Conservation (phyloP, 2,888 invertebrate genomes). For the Nematopogon swammerdamellus region DNA sequence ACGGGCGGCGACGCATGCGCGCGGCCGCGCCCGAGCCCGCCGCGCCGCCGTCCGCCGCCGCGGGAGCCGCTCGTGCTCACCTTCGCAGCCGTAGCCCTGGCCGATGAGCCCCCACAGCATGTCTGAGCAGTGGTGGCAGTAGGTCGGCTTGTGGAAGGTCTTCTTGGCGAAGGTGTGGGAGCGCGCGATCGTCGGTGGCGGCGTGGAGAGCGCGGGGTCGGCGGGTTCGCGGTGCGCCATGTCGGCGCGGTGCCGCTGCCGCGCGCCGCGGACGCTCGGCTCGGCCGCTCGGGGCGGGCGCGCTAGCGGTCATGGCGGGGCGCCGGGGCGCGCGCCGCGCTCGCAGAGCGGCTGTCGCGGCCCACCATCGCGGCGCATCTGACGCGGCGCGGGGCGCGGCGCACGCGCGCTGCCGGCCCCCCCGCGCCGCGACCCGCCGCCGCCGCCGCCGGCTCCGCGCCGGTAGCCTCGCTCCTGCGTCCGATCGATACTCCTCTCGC, state of each 20-base stretch:
- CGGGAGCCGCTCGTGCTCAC: conserved; percentile 56
- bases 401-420: too few relatives aligned
- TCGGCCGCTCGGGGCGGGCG: conserved; percentile 49
- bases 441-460: conserved; percentile 19
- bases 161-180: conserved; percentile 98
- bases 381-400: conserved; percentile 27
- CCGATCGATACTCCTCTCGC: conserved; percentile 4
- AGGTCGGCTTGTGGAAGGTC: conserved; percentile 99
- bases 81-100: conserved; percentile 99
- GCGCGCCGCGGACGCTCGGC: conserved; percentile 4
- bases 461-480: conserved; percentile 17
- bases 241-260: conserved; percentile 10
- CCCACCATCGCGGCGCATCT: conserved; percentile 56
- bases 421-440: conserved; percentile 23
- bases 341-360: conserved; percentile 57
- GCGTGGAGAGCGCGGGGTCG: conserved; percentile 10
- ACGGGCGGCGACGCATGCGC: conserved; percentile 45
- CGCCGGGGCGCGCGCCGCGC: conserved; percentile 58
- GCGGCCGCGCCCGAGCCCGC: conserved; percentile 10
- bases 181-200: conserved; percentile 42
- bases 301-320: conserved; percentile 51
- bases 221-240: conserved; percentile 4
- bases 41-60: conserved; percentile 9
- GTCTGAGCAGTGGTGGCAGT: conserved; percentile 99
- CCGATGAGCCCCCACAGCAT: conserved; percentile 99